Base-by-base conservation (phyloP, 1,140 invertebrate genomes). In the Pinna nobilis region DNA sequence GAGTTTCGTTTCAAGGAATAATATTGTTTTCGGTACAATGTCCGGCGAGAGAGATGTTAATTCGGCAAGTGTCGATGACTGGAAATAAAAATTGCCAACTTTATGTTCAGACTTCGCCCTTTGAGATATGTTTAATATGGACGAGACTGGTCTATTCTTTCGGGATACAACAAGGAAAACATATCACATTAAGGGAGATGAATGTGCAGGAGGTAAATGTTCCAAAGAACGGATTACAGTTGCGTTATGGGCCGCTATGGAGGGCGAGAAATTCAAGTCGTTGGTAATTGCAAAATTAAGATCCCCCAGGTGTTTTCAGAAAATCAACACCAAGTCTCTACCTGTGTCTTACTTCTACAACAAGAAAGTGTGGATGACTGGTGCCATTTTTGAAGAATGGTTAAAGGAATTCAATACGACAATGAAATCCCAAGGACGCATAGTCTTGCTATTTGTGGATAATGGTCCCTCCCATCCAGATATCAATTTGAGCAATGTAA, bases 311-410 rank as follows among this genome's bases (percentile, higher is more conserved):
- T 76, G 77, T 37, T 76, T 75, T 28, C 55, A 30, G 3, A 78
- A 67, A 37, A 53, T 78, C 7, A 67, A 74, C 15, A 25, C 39
- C 33, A 44, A 49, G n/a, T 74, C 66, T 6, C 49, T 71, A 41
- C 76, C 76, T 13, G 61, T 78, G 11, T 68, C 49, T 1, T 78
- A 74, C 61, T 47, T 33, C 25, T 55, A 20, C 13, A 55, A 55
- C 11, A 55, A 30, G 13, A 91, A 86, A 79, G 87, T 90, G 9
- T 91, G 90, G 90, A 91, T 91, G 89, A 91, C 88, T 25, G 51
- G 68, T 18, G 70, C 79, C 30, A 59, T 84, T 39, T 89, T 84
- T 64, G 77, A 75, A 53, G 71, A 76, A n/a, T 83, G 55, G 78
- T 74, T 87, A 57, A 72, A 50, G 18, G 65, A 41, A 32, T 67